A percentile compares a stretch with the other conserved stretches of the same genome.
phyloP scores from a whole-genome alignment of 1,140 invertebrate genomes.

The Teleopsis dalmanni region DNA sequence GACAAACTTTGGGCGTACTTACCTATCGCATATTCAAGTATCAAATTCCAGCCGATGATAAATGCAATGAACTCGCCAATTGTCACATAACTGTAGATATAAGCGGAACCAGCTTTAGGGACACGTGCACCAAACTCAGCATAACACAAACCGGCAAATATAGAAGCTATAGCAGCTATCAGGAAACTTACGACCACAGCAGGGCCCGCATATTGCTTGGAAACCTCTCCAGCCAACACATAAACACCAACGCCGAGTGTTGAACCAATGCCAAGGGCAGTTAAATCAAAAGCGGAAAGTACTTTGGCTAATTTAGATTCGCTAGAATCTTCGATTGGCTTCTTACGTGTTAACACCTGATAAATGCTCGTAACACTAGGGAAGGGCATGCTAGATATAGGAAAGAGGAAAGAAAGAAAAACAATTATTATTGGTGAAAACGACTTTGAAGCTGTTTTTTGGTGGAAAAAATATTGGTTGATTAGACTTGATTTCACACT shows the following conservation, averaged over 20 bases:
- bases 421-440: no score
- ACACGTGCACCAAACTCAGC: conserved; percentile 83
- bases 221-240: conserved; percentile 81
- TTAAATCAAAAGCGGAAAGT: conserved; percentile 70
- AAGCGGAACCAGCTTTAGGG: conserved; percentile 78
- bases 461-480: no score
- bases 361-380: conserved; percentile 30
- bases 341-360: conserved; percentile 33
- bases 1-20: conserved; percentile 21
- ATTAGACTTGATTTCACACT: no score
- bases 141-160: conserved; percentile 80
- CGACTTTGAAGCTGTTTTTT: no score
- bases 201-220: conserved; percentile 74
- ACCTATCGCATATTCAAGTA: conserved; percentile 86
- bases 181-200: conserved; percentile 81
- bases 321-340: conserved; percentile 34
- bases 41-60: conserved; percentile 81
- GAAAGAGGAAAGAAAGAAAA: neutral
- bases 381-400: conserved; percentile 25
- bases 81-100: conserved; percentile 82
- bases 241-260: conserved; percentile 90
- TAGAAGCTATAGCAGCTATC: conserved; percentile 79
- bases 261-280: conserved; percentile 73
- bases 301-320: conserved; percentile 63
- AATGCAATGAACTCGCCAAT: conserved; percentile 75